phyloP scores from a whole-genome alignment of 2,888 invertebrate species.

The Petrolisthes manimaculis region DNA sequence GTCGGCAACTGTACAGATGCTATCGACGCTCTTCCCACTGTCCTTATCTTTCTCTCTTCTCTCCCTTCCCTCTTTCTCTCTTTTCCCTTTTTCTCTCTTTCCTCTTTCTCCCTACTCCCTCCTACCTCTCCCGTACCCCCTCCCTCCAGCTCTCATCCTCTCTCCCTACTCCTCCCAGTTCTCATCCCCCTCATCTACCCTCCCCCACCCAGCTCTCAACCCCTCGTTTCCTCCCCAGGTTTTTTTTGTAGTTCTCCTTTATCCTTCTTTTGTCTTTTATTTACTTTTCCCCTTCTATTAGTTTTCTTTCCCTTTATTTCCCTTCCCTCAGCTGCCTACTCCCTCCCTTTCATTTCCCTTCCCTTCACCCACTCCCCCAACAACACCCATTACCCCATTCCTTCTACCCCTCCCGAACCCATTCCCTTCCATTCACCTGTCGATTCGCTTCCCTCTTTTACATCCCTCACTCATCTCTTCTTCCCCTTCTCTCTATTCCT shows the following conservation, averaged over 20 bases:
- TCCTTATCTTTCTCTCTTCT: not conserved
- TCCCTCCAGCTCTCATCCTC: not conserved
- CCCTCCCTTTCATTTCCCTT: conserved; percentile 1
- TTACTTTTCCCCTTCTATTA: not conserved
- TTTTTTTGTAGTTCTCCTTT: no score
- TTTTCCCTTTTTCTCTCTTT: not conserved
- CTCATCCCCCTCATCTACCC: not conserved
- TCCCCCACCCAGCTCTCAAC: no score
- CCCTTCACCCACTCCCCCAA: not conserved
- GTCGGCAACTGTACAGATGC: not conserved
- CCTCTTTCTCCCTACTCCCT: conserved; percentile 12
- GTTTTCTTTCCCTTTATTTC: not conserved
- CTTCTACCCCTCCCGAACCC: not conserved
- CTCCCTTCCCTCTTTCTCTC: not conserved
- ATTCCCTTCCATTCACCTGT: not conserved
- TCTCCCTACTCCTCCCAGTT: not conserved
- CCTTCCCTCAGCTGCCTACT: not conserved
- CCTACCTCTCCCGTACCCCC: not conserved
- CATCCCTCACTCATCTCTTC: not conserved
- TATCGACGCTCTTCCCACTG: not conserved
- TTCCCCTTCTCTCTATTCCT: not conserved
- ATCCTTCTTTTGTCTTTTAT: no score
- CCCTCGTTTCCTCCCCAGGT: no score
- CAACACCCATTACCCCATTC: not conserved
- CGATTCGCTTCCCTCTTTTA: not conserved